Evolutionary conservation across 2,888 invertebrate species (phyloP).

Genomic region (Lycaena phlaeas): DNA sequence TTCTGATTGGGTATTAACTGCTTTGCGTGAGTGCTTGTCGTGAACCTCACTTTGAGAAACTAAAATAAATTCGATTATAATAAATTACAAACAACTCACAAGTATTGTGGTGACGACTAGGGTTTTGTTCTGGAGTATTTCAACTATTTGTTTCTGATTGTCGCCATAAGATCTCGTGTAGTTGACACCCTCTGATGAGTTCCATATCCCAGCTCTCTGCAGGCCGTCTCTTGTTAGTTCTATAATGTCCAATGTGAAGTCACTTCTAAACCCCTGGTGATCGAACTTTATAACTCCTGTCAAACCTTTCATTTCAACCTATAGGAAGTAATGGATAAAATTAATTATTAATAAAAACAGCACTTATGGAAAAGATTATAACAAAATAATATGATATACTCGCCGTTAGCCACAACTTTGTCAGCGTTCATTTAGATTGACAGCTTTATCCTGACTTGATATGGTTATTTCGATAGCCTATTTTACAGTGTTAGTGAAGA

Average conservation of each 20-base stretch:
- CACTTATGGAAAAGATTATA: no score
- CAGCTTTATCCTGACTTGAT: no score
- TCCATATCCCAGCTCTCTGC: slow-evolving; percentile 90
- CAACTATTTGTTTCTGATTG: slow-evolving; percentile 89
- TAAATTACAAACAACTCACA: slow-evolving; percentile 80
- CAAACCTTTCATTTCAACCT: slow-evolving; percentile 94
- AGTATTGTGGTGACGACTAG: slow-evolving; percentile 92
- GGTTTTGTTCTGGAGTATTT: slow-evolving; percentile 92
- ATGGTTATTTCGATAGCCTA: no score
- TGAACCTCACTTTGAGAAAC: no score
- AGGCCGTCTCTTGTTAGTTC: slow-evolving; percentile 89
- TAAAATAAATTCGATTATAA: no score
- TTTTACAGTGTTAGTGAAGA: not conserved
- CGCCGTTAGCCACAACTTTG: no score
- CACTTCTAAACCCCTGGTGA: slow-evolving; percentile 92
- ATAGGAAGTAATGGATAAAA: slow-evolving; percentile 26
- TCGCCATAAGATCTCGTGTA: slow-evolving; percentile 90
- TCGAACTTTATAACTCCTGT: slow-evolving; percentile 95
- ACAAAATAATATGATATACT: no score
- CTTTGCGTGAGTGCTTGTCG: no score
- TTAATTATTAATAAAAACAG: no score
- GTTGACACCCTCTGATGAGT: slow-evolving; percentile 89
- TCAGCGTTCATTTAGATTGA: no score
- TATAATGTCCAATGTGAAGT: slow-evolving; percentile 92
- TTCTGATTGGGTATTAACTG: no score